These are phyloP conservation scores for Diplolepis rosae DNA, from an alignment of 2,888 invertebrate species.

Conservation along the genomic window DNA sequence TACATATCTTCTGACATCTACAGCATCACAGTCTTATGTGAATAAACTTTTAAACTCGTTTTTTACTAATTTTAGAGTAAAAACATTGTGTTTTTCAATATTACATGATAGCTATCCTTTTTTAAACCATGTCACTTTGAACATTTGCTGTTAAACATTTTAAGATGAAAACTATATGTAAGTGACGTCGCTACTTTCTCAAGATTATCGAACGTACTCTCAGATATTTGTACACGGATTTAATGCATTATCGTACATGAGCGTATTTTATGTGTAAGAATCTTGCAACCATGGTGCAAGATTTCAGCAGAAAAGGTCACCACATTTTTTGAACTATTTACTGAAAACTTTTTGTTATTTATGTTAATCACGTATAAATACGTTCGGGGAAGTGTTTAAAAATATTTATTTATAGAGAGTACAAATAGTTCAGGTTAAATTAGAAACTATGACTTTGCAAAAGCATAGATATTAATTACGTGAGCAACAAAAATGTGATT, in stretches of 20 bases:
- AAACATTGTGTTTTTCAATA: no score
- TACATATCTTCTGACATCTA: no score
- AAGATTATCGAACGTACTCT: not conserved
- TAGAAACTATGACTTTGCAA: not conserved
- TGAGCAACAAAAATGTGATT: no score
- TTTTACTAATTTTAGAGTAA: not conserved
- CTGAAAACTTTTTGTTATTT: constrained; percentile 9
- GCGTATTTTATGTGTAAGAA: constrained; percentile 8
- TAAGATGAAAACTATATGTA: constrained; percentile 3
- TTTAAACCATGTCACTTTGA: not conserved
- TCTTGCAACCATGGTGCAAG: constrained; percentile 15
- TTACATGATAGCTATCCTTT: no score
- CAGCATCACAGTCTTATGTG: not conserved
- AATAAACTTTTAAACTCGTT: not conserved
- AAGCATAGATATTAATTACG: not conserved
- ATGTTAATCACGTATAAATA: not conserved
- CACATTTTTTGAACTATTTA: constrained; percentile 2
- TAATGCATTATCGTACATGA: constrained; percentile 14
- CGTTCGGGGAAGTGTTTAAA: not conserved
- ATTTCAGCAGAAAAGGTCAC: constrained; percentile 20
- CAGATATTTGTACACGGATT: constrained; percentile 15
- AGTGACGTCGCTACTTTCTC: constrained; percentile 14
- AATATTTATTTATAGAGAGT: not conserved
- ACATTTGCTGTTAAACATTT: not conserved
- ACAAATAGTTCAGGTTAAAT: not conserved